Evolutionary conservation across 2,113 vertebrate genomes (phyloP).

Genomic region (Xerus inauris): DNA sequence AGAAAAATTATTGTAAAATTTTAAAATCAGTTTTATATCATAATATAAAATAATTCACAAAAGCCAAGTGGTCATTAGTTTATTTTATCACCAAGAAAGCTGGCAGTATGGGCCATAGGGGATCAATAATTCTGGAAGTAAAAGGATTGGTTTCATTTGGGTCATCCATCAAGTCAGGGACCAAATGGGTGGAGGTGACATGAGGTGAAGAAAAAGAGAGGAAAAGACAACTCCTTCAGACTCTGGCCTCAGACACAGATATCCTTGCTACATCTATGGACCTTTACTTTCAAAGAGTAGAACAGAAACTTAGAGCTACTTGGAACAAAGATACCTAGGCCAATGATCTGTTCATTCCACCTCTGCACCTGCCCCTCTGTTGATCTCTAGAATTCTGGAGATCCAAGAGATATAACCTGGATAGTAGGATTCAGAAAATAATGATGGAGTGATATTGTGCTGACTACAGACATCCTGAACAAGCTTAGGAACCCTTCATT

Average conservation of each 20-base stretch:
- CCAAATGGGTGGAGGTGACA: background rate
- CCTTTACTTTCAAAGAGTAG: background rate
- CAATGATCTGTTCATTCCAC: background rate
- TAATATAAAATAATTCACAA: background rate
- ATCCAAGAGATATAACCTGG: background rate
- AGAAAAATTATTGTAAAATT: no score
- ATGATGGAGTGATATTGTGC: background rate
- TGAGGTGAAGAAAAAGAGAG: no score
- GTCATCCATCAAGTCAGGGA: background rate
- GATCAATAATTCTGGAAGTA: background rate
- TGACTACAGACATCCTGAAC: background rate
- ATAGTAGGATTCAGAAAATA: background rate
- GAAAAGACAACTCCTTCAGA: background rate
- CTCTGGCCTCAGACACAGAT: background rate
- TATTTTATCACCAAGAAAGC: background rate
- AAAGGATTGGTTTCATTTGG: background rate
- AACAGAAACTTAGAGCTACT: background rate
- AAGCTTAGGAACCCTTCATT: background rate
- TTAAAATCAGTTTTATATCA: background rate
- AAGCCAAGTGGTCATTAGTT: background rate
- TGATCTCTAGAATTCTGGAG: background rate
- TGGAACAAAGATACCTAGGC: background rate
- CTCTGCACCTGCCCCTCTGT: no score
- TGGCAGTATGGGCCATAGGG: background rate
- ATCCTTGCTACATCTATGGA: no score